Base-by-base conservation (phyloP, 2,888 invertebrate genomes). In the Cheilosia urbana region DNA sequence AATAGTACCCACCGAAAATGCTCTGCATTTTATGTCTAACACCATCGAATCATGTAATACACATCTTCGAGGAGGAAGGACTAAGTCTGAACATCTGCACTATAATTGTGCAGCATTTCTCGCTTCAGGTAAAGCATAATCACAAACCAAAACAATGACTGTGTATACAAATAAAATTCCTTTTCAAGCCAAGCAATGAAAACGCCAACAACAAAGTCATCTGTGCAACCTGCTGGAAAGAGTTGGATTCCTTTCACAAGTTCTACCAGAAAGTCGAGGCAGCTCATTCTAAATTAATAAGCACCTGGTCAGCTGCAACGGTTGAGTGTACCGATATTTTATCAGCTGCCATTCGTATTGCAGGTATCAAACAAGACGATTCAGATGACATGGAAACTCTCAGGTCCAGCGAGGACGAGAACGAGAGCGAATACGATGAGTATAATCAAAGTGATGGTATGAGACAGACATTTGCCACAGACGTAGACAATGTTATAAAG, bases 181-280 rank as follows among this genome's bases (percentile, higher is more conserved):
- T 17, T 45, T 17, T 45, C 24, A 27, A 11, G 2, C 45, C 45
- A 17, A 45, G 21, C 37, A 34, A 34, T 1, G 9, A 27, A 21
- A 49, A 17, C 0, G 37, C 42, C 13, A 72, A 55, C 17, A 9
- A n/a, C n/a, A 55, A 68, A 6, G 37, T 42, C 75, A 88, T 88
- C 75, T 91, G 87, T 85, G 87, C 58, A 55, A 69, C 21, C n/a
- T 91, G 91, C 72, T 91, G 91, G 91, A 72, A 85, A 2, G 87
- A 88, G 27, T 24, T 90, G 13, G 69, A 88, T 40, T 81, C 88
- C 30, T 91, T 91, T 53, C 90, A 91, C 80, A 87, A 81, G 13
- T 91, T 90, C 83, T 91, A 90, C 42, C 55, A 69, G 4, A 87
- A 71, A 4, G 88, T 91, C 1, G 88, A 89, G 49, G 78, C 87